Base-by-base conservation (phyloP, 1,140 invertebrate species). In the Cyphomyrmex costatus region DNA sequence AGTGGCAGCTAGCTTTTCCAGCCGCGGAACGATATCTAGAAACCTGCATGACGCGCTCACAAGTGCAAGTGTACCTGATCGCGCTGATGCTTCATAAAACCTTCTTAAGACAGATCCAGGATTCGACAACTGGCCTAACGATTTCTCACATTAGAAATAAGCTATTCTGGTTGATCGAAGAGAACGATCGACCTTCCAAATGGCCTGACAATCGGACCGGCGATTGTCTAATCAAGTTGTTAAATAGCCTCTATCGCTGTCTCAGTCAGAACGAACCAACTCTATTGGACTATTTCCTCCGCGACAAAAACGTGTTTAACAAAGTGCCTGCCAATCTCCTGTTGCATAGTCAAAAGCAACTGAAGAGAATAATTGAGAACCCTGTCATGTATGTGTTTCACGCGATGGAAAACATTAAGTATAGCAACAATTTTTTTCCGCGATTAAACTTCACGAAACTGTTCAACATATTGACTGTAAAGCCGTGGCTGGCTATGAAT, bases 161-260 rank as follows among this genome's bases (percentile, higher is more conserved):
- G 90, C 92, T 98, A n/a, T 98, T 97, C 92, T 97, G 97, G 97
- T 95, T 97, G 93, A 97, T 97, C 85, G 97, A 98, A 92, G 89
- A 95, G 33, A 90, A 95, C 74, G 96, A 96, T 36, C 96, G 97
- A 85, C 96, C 96, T 88, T 95, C 95, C 3, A 96, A 95, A 65
- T 98, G 97, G 97, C 95, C 96, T 0, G 97, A 97, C 87, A 96
- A 97, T 92, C 94, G 96, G 53, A 94, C 97, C 0, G 97, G 97
- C 19, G 96, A 96, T 88, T 96, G 96, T 51, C 89, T 98, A n/a
- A 92, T 96, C 61, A 93, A 95, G 33, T 96, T 98, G 63, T 94
- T 98, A 0, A 93, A 95, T 21, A 91, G 92, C 2, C 87, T 96
- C 0, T 96, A 95, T 63, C 83, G 93, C 1, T 89, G 88, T 7